Conservation (phyloP, 2,888 invertebrate species). For the Cephalotes varians region DNA sequence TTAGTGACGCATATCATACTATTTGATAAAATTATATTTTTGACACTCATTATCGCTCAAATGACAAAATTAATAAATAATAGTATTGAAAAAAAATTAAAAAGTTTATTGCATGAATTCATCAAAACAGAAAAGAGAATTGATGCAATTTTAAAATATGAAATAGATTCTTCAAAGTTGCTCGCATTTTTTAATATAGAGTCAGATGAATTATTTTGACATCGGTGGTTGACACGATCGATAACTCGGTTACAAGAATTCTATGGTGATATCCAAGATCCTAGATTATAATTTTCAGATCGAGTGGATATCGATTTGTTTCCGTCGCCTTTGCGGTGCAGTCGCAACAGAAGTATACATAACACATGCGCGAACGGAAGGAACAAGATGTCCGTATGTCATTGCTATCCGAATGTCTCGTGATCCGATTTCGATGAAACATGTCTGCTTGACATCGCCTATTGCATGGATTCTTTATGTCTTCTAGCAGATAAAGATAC, state of each 20-base stretch:
- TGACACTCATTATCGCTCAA: neutral
- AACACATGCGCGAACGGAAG: conserved; percentile 32
- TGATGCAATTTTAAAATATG: neutral
- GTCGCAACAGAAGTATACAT: conserved; percentile 12
- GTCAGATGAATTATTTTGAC: conserved; percentile 7
- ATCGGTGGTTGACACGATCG: neutral
- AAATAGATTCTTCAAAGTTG: neutral
- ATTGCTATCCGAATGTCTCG: conserved; percentile 59
- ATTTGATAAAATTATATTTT: neutral
- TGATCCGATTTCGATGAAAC: conserved; percentile 67
- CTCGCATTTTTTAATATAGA: neutral
- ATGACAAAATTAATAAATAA: neutral
- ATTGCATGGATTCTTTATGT: conserved; percentile 33
- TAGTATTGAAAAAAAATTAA: neutral
- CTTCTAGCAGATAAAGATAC: conserved; percentile 20
- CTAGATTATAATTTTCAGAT: conserved; percentile 12
- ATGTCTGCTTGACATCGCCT: conserved; percentile 50
- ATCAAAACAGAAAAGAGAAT: neutral
- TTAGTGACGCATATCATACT: neutral
- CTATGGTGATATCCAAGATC: neutral
- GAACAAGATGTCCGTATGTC: conserved; percentile 49
- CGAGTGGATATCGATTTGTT: conserved; percentile 50
- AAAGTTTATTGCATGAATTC: neutral
- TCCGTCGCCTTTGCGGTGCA: conserved; percentile 37
- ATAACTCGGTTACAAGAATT: conserved; percentile 27